A percentile compares a stretch with the other conserved stretches of the same genome.
These are phyloP conservation scores for Spilosoma lubricipeda DNA, from an alignment of 2,888 invertebrate species.

Conservation along the genomic window DNA sequence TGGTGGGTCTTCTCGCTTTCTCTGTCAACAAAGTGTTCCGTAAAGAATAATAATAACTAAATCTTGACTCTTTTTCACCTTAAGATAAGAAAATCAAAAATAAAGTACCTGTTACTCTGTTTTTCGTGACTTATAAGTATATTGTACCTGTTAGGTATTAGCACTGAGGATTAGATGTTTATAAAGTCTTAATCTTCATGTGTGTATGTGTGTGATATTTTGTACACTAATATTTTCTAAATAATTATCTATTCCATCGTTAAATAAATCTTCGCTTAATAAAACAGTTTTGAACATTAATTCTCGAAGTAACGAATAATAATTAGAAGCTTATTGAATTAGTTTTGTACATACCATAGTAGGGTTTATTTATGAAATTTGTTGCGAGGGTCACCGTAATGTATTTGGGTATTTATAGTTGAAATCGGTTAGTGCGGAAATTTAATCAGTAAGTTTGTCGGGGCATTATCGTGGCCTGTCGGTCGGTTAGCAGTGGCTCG, in stretches of 20 bases:
- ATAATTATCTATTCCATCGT: neutral
- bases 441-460: slow-evolving; percentile 68
- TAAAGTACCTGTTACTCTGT: too few species aligned
- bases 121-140: too few species aligned
- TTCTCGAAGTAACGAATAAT: neutral
- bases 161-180: neutral
- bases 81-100: too few species aligned
- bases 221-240: neutral
- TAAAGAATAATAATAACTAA: neutral
- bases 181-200: neutral
- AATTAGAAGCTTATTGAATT: slow-evolving; percentile 2
- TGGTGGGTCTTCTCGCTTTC: too few species aligned
- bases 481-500: slow-evolving; percentile 44
- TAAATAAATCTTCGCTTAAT: neutral
- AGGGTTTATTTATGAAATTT: slow-evolving; percentile 57
- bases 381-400: slow-evolving; percentile 49
- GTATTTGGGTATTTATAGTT: slow-evolving; percentile 53
- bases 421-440: slow-evolving; percentile 62
- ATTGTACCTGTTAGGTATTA: too few species aligned
- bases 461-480: slow-evolving; percentile 55
- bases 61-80: neutral
- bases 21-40: too few species aligned
- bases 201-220: neutral
- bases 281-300: neutral
- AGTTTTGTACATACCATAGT: slow-evolving; percentile 5